A percentile compares a stretch with the other conserved stretches of the same genome.
phyloP scores from a whole-genome alignment of 1,140 invertebrate genomes.

The Pectinophora gossypiella region DNA sequence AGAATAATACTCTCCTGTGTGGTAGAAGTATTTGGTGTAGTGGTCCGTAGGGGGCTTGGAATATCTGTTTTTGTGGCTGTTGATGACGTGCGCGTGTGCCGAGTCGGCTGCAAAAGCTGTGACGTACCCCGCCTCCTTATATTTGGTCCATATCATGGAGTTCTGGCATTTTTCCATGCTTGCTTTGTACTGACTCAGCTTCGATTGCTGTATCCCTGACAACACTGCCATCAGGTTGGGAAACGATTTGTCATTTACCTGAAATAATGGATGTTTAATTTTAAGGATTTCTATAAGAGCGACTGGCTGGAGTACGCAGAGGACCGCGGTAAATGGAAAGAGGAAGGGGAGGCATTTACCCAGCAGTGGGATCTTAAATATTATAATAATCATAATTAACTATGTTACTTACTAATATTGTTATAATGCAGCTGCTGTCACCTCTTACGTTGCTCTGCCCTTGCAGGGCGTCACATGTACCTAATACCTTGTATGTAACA shows the following conservation, averaged over 20 bases:
- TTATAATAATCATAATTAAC: too few species aligned
- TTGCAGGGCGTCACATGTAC: too few species aligned
- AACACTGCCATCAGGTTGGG: conserved; percentile 88
- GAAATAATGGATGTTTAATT: conserved; percentile 15
- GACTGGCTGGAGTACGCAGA: too few species aligned
- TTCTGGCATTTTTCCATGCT: conserved; percentile 68
- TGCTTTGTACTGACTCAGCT: conserved; percentile 70
- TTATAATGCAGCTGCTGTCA: too few species aligned
- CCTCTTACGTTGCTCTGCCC: too few species aligned
- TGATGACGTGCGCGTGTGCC: conserved; percentile 47
- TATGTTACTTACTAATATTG: too few species aligned
- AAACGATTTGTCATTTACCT: conserved; percentile 87
- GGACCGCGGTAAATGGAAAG: too few species aligned
- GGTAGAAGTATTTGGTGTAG: conserved; percentile 82
- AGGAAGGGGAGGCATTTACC: too few species aligned
- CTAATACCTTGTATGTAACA: too few species aligned
- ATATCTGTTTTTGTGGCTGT: conserved; percentile 48
- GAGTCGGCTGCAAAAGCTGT: conserved; percentile 68
- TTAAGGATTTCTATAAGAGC: background rate
- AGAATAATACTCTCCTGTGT: conserved; percentile 71
- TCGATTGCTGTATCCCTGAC: conserved; percentile 77
- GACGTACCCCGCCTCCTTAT: conserved; percentile 53
- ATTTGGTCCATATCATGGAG: conserved; percentile 52
- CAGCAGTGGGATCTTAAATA: too few species aligned
- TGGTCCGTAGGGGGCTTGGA: conserved; percentile 80